These are phyloP conservation scores for Ibycter americanus DNA, from an alignment of 2,797 vertebrate genomes.

Conservation along the genomic window DNA sequence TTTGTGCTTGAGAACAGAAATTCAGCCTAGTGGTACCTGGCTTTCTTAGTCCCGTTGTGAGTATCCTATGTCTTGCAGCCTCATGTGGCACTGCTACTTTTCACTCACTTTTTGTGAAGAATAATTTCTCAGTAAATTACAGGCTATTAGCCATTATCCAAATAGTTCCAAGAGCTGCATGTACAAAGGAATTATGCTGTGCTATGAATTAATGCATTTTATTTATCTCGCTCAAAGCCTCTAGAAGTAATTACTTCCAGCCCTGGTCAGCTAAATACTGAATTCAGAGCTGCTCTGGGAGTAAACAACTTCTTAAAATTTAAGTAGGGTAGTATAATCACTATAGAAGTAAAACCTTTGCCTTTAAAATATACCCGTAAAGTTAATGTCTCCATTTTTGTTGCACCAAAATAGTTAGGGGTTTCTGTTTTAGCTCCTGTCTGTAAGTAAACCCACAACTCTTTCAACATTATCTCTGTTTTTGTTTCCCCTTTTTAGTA, in stretches of 20 bases:
- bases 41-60: background rate
- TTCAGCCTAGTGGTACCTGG: background rate
- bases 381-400: constrained; percentile 19
- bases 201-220: background rate
- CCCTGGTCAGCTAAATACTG: background rate
- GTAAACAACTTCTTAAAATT: background rate
- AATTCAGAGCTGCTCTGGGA: background rate
- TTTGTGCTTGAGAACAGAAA: background rate
- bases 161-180: background rate
- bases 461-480: background rate
- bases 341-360: background rate
- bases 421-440: background rate
- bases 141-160: background rate
- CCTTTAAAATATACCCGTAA: background rate
- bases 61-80: background rate
- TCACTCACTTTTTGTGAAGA: background rate
- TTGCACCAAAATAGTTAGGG: background rate
- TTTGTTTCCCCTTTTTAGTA: background rate
- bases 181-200: background rate
- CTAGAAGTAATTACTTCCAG: constrained; percentile 10
- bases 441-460: background rate
- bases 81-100: background rate
- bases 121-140: background rate
- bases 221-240: background rate
- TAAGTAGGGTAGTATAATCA: background rate